phyloP scores from a whole-genome alignment of 2,797 vertebrate species.

The Myotis findleyi region DNA sequence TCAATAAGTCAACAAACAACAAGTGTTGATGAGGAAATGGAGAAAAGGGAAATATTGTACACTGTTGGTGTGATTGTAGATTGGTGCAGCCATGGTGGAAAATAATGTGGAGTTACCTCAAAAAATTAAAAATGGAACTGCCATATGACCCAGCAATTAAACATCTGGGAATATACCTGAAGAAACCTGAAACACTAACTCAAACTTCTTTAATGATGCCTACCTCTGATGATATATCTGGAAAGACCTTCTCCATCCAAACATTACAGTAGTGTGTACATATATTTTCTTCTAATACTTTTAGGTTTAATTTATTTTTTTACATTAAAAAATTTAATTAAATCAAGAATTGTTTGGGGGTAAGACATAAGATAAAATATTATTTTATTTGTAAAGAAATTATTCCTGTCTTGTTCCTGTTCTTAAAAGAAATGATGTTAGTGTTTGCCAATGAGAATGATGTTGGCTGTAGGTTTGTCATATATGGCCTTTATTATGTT shows the following conservation, averaged over 20 bases:
- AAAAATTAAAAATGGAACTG: background rate
- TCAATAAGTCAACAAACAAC: background rate
- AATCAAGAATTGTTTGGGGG: background rate
- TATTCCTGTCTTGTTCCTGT: background rate
- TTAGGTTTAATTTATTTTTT: constrained; percentile 20
- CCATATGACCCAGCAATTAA: background rate
- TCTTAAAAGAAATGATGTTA: no score
- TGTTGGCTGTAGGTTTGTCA: no score
- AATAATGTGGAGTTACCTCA: background rate
- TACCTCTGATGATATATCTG: background rate
- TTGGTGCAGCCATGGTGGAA: background rate
- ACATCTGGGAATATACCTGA: background rate
- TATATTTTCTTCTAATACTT: constrained; percentile 32
- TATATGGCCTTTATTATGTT: no score
- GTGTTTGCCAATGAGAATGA: no score
- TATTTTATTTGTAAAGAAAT: constrained; percentile 13
- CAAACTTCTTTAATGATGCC: background rate
- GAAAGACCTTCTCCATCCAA: background rate
- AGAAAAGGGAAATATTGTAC: background rate
- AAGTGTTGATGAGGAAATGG: background rate
- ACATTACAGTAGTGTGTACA: background rate
- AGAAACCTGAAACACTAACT: background rate
- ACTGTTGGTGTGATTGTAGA: background rate
- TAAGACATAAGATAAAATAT: background rate
- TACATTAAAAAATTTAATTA: constrained; percentile 8